These are phyloP conservation scores for Oreochromis tanganicae DNA, from an alignment of 2,113 vertebrate species.

Conservation along the genomic window DNA sequence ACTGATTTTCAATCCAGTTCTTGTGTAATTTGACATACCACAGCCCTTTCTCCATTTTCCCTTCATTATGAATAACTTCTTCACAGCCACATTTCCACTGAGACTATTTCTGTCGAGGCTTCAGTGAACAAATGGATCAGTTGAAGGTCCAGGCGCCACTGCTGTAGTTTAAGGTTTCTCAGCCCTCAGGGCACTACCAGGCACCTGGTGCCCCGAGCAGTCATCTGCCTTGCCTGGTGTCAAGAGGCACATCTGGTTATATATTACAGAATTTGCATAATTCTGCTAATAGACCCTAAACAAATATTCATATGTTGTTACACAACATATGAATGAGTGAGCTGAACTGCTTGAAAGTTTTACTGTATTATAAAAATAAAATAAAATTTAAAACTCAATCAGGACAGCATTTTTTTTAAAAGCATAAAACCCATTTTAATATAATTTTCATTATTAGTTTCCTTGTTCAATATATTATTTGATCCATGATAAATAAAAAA, in stretches of 20 bases:
- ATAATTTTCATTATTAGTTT: not conserved
- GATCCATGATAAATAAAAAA: not conserved
- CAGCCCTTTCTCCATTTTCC: no score
- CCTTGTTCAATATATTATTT: not conserved
- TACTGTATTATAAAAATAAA: not conserved
- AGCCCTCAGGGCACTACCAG: not conserved
- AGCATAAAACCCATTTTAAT: not conserved
- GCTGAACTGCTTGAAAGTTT: not conserved
- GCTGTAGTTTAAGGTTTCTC: not conserved
- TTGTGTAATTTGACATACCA: no score
- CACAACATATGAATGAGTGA: not conserved
- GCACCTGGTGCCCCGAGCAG: not conserved
- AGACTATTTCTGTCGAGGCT: not conserved
- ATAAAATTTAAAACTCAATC: not conserved
- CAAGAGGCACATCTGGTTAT: fast-evolving
- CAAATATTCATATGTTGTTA: not conserved
- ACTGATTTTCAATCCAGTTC: no score
- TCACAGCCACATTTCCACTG: not conserved
- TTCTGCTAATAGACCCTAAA: not conserved
- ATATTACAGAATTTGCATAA: not conserved
- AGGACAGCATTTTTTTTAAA: not conserved
- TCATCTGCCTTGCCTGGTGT: not conserved
- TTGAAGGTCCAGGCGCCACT: not conserved
- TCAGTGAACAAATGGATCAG: not conserved
- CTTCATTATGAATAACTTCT: no score